A percentile compares a stretch with the other conserved stretches of the same genome.
These are phyloP conservation scores for Capitulum mitella DNA, from an alignment of 2,888 invertebrate genomes.

Conservation along the genomic window DNA sequence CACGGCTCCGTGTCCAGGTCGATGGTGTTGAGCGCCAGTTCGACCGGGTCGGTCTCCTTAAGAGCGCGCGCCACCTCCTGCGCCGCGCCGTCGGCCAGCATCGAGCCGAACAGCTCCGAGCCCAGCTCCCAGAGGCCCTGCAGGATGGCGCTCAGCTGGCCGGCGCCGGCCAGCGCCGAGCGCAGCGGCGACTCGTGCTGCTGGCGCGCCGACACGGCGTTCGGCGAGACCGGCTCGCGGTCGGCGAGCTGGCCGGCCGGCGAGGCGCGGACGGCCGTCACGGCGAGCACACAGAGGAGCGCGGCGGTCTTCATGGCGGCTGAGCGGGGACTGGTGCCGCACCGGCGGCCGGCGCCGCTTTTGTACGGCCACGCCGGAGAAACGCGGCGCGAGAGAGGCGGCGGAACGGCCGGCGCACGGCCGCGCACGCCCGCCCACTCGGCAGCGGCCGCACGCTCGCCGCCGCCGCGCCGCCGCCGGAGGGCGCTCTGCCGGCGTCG, in stretches of 20 bases:
- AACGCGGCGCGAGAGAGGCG: neutral
- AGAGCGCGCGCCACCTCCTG: constrained; percentile 14
- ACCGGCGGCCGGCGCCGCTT: neutral
- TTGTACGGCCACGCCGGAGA: neutral
- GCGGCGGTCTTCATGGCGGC: neutral
- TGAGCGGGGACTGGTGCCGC: neutral
- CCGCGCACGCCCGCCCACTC: too few relatives aligned
- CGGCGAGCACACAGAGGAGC: neutral
- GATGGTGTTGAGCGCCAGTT: constrained; percentile 22
- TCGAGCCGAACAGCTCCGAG: neutral
- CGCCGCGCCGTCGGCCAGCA: neutral
- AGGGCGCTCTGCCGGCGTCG: too few relatives aligned
- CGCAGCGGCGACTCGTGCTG: too few relatives aligned
- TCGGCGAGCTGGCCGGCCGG: neutral
- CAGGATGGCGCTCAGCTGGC: neutral
- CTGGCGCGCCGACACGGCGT: neutral
- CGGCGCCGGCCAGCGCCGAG: neutral
- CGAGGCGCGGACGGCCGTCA: neutral
- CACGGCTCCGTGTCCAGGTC: constrained; percentile 13
- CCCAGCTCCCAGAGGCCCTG: neutral
- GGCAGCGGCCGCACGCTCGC: too few relatives aligned
- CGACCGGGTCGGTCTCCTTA: constrained; percentile 10
- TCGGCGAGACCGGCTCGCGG: neutral
- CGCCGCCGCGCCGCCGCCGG: too few relatives aligned
- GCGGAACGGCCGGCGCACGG: neutral